A percentile compares a stretch with the other conserved stretches of the same genome.
phyloP scores from a whole-genome alignment of 2,113 vertebrate genomes.

The Coptodon bakossiorum region DNA sequence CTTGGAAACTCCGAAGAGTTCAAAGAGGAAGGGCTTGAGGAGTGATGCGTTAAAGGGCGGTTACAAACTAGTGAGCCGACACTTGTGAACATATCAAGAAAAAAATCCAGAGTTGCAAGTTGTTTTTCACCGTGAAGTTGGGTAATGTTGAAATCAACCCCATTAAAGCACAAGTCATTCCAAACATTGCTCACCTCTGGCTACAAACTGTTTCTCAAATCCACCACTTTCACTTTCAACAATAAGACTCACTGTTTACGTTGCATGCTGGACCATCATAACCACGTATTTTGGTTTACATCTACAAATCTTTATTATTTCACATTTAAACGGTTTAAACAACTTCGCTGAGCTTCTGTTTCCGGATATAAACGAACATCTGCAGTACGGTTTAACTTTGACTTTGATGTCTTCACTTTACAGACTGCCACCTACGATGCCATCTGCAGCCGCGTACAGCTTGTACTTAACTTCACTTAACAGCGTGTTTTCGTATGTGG shows the following conservation, averaged over 20 bases:
- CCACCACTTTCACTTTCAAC: background rate
- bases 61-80: background rate
- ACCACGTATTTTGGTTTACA: background rate
- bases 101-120: background rate
- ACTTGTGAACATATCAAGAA: background rate
- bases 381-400: background rate
- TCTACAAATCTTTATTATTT: background rate
- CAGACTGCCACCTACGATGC: background rate
- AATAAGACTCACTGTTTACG: background rate
- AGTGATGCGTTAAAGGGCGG: conserved; percentile 41
- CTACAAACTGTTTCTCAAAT: background rate
- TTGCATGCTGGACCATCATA: background rate
- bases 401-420: background rate
- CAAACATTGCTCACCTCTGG: background rate
- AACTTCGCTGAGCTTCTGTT: background rate
- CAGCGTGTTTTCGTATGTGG: background rate
- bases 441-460: background rate
- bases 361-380: background rate
- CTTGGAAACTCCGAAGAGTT: background rate
- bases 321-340: background rate
- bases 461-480: background rate
- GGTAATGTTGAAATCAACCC: background rate
- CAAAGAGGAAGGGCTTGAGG: conserved; percentile 1
- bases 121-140: background rate
- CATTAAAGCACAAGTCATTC: background rate